Evolutionary conservation across 2,113 vertebrate species (phyloP), one percentile per base, ranked within the genome.

Genomic region (Spilogale gracilis): DNA sequence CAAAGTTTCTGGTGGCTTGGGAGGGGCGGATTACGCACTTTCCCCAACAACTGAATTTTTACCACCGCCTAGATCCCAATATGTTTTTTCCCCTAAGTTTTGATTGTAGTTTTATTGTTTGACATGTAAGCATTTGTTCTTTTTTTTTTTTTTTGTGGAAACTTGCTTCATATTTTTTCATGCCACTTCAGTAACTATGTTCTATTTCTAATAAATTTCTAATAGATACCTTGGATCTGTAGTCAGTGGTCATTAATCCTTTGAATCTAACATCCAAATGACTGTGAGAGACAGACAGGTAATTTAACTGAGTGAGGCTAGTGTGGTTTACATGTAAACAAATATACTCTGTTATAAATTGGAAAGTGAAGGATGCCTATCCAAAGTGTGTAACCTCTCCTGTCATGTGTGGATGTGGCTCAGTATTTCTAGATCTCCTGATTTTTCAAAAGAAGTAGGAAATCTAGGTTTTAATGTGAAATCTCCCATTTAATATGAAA

Each of bases 401-500:
- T 84, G 0, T 90, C 54, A 60, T 11, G 14, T 80, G 1, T n/a
- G 17, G 13, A 81, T 52, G 48, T 58, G 38, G 32, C 21, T 43
- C 16, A 38, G 63, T 81, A 84, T 23, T 95, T 82, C 76, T 52
- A 97, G 52, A 50, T 43, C 54, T 50, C 9, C 3, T 91, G 2
- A 13, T 74, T 83, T 97, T 91, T 78, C 50, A 82, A 12, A 71
- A 63, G 54, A 89, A 82, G 0, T 17, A 69, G 25, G 60, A 86
- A 93, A 91, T 60, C 65, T 73, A 85, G 63, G 18, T 93, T 81
- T 90, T 85, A 86, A 60, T 11, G 3, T 54, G 2, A 82, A 95
- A 63, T 65, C 13, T 87, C 27, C 48, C 12, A 76, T 76, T 48
- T 76, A 76, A 23, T 48, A 23, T 48, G 73, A 76, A 76, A 76